Conservation (phyloP, 2,113 vertebrate species). For the Brachirus orientalis region DNA sequence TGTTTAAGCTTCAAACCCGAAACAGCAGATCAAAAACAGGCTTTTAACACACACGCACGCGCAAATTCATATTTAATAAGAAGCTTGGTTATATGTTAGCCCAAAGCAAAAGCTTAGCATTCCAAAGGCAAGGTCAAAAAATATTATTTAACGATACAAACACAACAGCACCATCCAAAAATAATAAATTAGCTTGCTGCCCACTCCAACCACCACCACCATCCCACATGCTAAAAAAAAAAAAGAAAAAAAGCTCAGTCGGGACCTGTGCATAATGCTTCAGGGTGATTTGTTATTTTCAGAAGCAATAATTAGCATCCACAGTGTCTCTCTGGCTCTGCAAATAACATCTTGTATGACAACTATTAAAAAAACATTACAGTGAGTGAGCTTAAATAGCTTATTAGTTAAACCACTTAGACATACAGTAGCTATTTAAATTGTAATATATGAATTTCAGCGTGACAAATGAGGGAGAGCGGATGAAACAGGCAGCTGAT, state of each 20-base stretch:
- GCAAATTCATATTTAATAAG: slow-evolving; percentile 17
- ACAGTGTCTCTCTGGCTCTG: slow-evolving; percentile 47
- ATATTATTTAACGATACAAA: slow-evolving; percentile 35
- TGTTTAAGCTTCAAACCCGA: too few relatives aligned
- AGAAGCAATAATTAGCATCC: slow-evolving; percentile 64
- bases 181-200: slow-evolving; percentile 38
- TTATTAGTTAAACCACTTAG: slow-evolving; percentile 56
- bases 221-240: slow-evolving; percentile 50
- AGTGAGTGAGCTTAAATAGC: slow-evolving; percentile 61
- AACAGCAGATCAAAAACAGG: too few relatives aligned
- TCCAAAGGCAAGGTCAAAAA: slow-evolving; percentile 37
- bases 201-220: slow-evolving; percentile 33
- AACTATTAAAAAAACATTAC: slow-evolving; percentile 54
- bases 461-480: background rate
- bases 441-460: slow-evolving; percentile 26
- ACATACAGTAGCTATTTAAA: slow-evolving; percentile 49
- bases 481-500: background rate
- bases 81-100: slow-evolving; percentile 19
- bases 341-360: slow-evolving; percentile 66
- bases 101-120: slow-evolving; percentile 17
- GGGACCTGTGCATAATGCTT: slow-evolving; percentile 34
- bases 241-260: slow-evolving; percentile 26
- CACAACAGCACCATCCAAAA: slow-evolving; percentile 25
- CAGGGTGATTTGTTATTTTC: slow-evolving; percentile 64
- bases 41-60: too few relatives aligned